phyloP scores from a whole-genome alignment of 2,113 vertebrate species.

The Pardalotus punctatus region DNA sequence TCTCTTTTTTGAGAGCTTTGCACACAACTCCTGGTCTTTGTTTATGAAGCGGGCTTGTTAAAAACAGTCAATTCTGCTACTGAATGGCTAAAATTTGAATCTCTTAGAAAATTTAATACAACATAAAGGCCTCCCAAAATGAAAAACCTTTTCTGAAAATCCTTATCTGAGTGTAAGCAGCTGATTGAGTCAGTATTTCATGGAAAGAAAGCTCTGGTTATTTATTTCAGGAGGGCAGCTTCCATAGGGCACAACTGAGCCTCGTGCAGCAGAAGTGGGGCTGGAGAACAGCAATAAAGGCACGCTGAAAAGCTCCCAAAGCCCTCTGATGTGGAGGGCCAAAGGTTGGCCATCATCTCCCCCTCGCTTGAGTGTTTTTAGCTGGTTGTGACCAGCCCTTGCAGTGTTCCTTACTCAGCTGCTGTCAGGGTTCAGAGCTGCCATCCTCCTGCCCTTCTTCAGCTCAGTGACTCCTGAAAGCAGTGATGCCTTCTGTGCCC shows the following conservation, averaged over 20 bases:
- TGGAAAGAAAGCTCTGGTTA: background rate
- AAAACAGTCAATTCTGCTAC: background rate
- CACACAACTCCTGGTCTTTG: background rate
- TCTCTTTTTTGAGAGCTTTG: background rate
- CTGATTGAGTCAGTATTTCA: background rate
- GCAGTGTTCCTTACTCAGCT: fast-evolving
- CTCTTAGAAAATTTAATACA: background rate
- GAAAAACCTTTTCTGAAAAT: background rate
- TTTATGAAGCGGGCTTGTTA: background rate
- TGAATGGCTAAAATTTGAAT: background rate
- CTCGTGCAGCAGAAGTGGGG: background rate
- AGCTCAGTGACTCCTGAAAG: background rate
- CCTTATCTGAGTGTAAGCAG: background rate
- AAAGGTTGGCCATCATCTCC: background rate
- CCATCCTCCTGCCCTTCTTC: fast-evolving
- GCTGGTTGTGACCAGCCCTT: background rate
- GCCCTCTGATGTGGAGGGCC: background rate
- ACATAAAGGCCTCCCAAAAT: background rate
- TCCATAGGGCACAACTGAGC: background rate
- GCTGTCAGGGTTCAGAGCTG: background rate
- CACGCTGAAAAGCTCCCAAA: background rate
- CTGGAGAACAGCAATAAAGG: background rate
- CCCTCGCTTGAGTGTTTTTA: background rate
- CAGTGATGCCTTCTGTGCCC: background rate
- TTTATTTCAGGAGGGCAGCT: background rate